Evolutionary conservation across 2,888 invertebrate genomes (phyloP), one percentile per base, ranked within the genome.

Genomic region (Spisula subtruncata): DNA sequence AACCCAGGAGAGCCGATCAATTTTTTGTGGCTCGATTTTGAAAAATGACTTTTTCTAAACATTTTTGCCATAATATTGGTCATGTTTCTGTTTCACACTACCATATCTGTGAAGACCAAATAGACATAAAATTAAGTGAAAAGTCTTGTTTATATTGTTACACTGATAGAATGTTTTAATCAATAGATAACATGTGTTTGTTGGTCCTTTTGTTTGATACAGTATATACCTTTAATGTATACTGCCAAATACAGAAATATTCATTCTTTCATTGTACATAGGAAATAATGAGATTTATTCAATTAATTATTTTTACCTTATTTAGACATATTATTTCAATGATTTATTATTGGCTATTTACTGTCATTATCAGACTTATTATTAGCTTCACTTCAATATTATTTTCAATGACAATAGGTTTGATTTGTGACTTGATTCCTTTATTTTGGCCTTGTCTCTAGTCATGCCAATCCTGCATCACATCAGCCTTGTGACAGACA

Each of bases 181-280:
- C 75, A 75, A 75, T 75, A 75, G 10, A 75, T 75, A 75, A 12
- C 75, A 35, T 32, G 32, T 75, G 16, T 75, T 75, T 32, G 16
- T 32, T 29, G 32, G 8, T 16, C 60, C 25, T 32, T 16, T 35
- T 32, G 35, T 75, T 32, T 75, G 75, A 32, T 75, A 35, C 32
- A 25, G 14, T 32, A 32, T 10, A 18, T 75, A 75, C 18, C 18
- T 18, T 32, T 35, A 32, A 75, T 51, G 51, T 51, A 16, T 51
- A 51, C 51, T 41, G 41, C 41, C 12, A 51, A 51, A 51, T 6
- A 51, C 51, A 51, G 16, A 51, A 51, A 51, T 14, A 51, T 51
- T 12, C 2, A 6, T n/a, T 10, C 60, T 25, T 60, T 60, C 1
- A 25, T 60, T 60, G 8, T n/a, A 60, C 25, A 20, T 18, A n/a